Conservation (phyloP, 2,888 invertebrate species). For the Eilema griseolum region DNA sequence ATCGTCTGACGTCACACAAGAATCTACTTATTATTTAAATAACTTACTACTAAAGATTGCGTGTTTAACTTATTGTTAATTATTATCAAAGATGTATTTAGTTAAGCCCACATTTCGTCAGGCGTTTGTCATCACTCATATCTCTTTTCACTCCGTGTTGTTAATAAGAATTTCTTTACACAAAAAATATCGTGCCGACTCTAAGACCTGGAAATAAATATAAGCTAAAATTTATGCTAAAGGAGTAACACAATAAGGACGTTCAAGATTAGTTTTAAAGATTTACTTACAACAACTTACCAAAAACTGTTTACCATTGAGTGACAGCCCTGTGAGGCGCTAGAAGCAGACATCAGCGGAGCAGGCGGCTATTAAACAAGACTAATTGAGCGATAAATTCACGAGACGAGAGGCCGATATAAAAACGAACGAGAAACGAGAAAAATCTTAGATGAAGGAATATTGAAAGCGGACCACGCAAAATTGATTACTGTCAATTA, state of each 20-base stretch:
- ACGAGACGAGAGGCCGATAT: conserved; percentile 81
- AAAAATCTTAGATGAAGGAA: conserved; percentile 81
- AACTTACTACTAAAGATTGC: background rate
- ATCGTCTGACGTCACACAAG: too few species aligned
- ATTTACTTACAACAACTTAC: background rate
- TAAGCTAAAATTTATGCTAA: background rate
- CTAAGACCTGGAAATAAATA: background rate
- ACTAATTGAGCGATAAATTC: conserved; percentile 88
- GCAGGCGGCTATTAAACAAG: conserved; percentile 88
- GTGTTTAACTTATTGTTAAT: background rate
- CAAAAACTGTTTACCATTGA: background rate
- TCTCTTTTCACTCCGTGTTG: background rate
- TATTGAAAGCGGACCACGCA: conserved; percentile 83
- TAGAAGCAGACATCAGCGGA: conserved; percentile 86
- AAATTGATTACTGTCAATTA: conserved; percentile 87
- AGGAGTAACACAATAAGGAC: too few species aligned
- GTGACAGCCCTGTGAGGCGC: conserved; percentile 78
- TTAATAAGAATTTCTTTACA: background rate
- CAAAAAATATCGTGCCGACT: background rate
- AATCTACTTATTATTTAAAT: background rate
- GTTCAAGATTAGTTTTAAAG: background rate
- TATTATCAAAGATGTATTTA: background rate
- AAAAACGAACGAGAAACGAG: conserved; percentile 80
- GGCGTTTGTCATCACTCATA: background rate
- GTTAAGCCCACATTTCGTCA: background rate